phyloP scores from a whole-genome alignment of 2,888 invertebrate genomes.

The Polydrusus pterygomalis region DNA sequence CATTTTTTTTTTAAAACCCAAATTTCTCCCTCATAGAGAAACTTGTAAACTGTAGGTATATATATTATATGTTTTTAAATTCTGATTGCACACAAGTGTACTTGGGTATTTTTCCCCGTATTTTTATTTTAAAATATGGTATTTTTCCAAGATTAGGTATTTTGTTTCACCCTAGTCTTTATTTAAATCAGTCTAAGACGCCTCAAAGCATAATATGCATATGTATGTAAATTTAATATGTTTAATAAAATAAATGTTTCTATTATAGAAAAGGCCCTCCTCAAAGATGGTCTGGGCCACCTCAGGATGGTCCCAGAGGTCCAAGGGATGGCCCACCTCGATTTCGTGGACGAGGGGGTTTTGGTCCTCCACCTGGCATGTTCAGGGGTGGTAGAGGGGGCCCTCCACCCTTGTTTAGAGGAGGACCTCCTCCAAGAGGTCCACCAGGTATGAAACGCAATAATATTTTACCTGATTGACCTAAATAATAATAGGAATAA shows the following conservation, averaged over 20 bases:
- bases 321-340: slow-evolving; percentile 75
- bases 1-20: too few species aligned
- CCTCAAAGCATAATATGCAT: too few species aligned
- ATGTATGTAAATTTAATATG: too few species aligned
- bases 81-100: too few species aligned
- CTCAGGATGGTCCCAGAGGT: slow-evolving; percentile 63
- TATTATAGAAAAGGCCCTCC: slow-evolving; percentile 29
- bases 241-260: neutral
- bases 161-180: too few species aligned
- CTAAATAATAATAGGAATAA: neutral
- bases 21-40: too few species aligned
- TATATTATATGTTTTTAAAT: too few species aligned
- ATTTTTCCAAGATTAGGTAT: too few species aligned
- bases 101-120: too few species aligned
- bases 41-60: too few species aligned
- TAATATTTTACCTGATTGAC: neutral
- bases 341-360: slow-evolving; percentile 81
- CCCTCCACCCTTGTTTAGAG: slow-evolving; percentile 71
- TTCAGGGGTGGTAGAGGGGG: slow-evolving; percentile 73
- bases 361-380: slow-evolving; percentile 70
- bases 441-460: slow-evolving; percentile 41
- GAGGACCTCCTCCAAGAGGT: slow-evolving; percentile 65
- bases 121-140: too few species aligned
- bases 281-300: slow-evolving; percentile 57
- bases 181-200: too few species aligned